Percentiles rank a stretch among this genome's conserved stretches.
Conservation (phyloP, 2,113 vertebrate genomes). For the Tetrax tetrax region DNA sequence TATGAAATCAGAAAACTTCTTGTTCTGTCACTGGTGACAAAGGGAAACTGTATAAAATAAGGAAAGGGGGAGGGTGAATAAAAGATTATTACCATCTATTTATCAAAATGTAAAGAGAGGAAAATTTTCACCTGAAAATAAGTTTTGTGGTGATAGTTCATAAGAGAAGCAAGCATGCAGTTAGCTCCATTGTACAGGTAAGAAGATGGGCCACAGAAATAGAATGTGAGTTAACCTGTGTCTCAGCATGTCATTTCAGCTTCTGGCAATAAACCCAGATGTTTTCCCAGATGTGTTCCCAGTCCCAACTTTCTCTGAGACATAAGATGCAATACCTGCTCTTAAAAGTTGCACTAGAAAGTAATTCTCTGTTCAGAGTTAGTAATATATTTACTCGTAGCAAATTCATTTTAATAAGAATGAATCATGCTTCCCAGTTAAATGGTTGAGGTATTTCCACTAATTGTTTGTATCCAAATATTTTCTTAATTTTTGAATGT, state of each 20-base stretch:
- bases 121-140: not conserved
- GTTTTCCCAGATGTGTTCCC: not conserved
- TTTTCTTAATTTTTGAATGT: not conserved
- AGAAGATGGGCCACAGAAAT: not conserved
- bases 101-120: not conserved
- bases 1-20: not conserved
- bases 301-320: not conserved
- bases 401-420: not conserved
- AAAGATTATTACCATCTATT: not conserved
- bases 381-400: not conserved
- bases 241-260: not conserved
- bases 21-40: not conserved
- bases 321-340: not conserved
- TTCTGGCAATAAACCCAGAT: not conserved
- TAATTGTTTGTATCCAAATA: not conserved
- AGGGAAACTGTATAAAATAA: not conserved
- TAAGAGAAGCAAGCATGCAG: not conserved
- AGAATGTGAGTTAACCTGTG: not conserved
- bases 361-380: not conserved
- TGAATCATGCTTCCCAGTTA: conserved; percentile 2
- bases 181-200: not conserved
- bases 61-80: not conserved
- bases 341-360: not conserved
- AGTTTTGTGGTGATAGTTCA: not conserved
- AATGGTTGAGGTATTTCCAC: conserved; percentile 8